Evolutionary conservation across 1,140 invertebrate genomes (phyloP), one percentile per base, ranked within the genome.

Genomic region (Luehdorfia chinensis): DNA sequence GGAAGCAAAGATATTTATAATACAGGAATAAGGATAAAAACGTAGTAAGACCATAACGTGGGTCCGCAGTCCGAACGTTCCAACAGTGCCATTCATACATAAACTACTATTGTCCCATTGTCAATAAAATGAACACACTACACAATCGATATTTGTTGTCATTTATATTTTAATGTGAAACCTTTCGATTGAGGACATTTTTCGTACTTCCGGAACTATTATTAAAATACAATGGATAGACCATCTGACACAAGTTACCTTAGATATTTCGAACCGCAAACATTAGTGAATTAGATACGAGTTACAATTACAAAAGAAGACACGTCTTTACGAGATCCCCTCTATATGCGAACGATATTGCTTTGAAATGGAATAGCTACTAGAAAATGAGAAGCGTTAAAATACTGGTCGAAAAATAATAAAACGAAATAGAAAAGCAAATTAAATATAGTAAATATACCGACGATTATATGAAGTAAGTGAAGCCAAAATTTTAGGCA

Each of bases 81-180:
- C 33, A 32, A 47, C 49, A 41, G 23, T 16, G 18, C 56, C 50
- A 62, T 69, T 69, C 65, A 72, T 54, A n/a, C n/a, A 43, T 48
- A 44, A 50, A 21, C 27, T 34, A 12, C 49, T 59, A 59, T 69
- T 69, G 66, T 73, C 21, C 23, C 32, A 32, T 39, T 48, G 50
- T 66, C 66, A 69, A 65, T 66, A 66, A 62, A 58, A 65, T 57
- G 47, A 55, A 57, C 53, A 58, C 39, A 33, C 50, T 47, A 59
- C 33, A 69, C 59, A 73, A 66, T 60, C 58, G 56, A 55, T 73
- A 73, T 77, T 77, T 74, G 66, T 66, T 73, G 69, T 75, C 67
- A 62, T 75, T 70, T 77, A 58, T 68, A 66, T 63, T 68, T 73
- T 64, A 63, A 66, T 66, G 60, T 57, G 59, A 65, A 70, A 60